phyloP scores from a whole-genome alignment of 2,797 vertebrate species.

The Rhabdophis nuchalis region DNA sequence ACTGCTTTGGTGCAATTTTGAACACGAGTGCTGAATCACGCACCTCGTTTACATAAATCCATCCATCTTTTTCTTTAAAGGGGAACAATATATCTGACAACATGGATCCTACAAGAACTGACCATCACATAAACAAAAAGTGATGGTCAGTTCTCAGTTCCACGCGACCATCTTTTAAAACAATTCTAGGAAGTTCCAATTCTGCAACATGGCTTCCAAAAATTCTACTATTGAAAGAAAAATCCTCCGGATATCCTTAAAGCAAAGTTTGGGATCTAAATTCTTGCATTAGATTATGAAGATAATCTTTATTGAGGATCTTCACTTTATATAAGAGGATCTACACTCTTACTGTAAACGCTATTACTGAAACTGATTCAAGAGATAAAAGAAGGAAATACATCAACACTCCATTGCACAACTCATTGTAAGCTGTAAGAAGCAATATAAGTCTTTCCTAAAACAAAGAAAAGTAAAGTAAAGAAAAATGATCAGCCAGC shows the following conservation, averaged over 20 bases:
- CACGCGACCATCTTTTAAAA: background rate
- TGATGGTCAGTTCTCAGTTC: background rate
- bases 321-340: background rate
- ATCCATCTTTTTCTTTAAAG: background rate
- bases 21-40: background rate
- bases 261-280: background rate
- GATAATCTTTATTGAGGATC: background rate
- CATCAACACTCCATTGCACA: background rate
- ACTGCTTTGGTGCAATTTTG: background rate
- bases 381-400: background rate
- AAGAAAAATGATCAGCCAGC: background rate
- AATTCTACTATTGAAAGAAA: background rate
- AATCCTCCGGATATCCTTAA: background rate
- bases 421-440: background rate
- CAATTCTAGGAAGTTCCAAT: background rate
- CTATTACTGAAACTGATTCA: background rate
- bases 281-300: background rate
- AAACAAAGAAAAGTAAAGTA: background rate
- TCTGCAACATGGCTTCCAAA: background rate
- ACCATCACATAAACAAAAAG: background rate
- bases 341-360: background rate
- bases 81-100: background rate
- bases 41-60: background rate
- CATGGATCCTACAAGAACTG: background rate
- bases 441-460: background rate